These are phyloP conservation scores for Chaetodon trifascialis DNA, from an alignment of 2,113 vertebrate species.

Conservation along the genomic window DNA sequence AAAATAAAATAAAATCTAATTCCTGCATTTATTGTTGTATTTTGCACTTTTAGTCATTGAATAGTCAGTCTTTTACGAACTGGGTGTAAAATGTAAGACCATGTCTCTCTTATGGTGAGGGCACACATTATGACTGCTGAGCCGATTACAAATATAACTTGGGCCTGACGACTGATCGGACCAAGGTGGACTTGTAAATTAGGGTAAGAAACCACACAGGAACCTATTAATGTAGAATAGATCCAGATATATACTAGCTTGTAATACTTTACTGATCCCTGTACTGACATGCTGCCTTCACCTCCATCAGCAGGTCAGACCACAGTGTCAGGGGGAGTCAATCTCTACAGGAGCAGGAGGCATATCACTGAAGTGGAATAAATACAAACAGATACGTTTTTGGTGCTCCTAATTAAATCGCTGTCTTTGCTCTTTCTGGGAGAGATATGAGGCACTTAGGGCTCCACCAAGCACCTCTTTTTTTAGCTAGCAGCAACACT, in stretches of 20 bases:
- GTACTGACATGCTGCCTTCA: neutral
- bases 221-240: neutral
- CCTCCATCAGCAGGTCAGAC: constrained; percentile 3
- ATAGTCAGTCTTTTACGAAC: too few relatives aligned
- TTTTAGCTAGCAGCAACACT: constrained; percentile 52
- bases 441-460: constrained; percentile 41
- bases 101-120: too few relatives aligned
- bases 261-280: neutral
- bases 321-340: neutral
- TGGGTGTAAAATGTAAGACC: too few relatives aligned
- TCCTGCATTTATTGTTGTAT: too few relatives aligned
- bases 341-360: neutral
- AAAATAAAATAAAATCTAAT: too few relatives aligned
- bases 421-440: constrained; percentile 23
- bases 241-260: constrained; percentile 7
- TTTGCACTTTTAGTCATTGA: too few relatives aligned
- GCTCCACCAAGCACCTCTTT: constrained; percentile 39
- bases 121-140: too few relatives aligned
- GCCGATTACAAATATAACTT: too few relatives aligned
- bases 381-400: constrained; percentile 51
- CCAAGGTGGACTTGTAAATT: too few relatives aligned
- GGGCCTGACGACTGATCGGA: too few relatives aligned
- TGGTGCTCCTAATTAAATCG: constrained; percentile 52
- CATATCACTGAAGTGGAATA: constrained; percentile 35
- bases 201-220: neutral